Conservation (phyloP, 2,797 vertebrate genomes). For the Alectoris magna region DNA sequence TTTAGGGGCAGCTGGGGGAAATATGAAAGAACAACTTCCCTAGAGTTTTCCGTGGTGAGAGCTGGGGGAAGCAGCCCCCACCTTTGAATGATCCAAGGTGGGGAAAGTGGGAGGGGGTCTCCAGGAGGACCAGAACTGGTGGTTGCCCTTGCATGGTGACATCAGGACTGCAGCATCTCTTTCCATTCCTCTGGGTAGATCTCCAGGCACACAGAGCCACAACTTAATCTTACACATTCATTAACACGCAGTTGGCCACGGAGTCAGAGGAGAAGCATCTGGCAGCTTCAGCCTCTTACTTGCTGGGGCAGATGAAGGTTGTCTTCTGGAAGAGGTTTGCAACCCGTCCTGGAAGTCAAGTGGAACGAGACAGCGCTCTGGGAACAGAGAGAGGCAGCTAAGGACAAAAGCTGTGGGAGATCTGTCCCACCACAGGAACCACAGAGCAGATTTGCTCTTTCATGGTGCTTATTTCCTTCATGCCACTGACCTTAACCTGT, state of each 20-base stretch:
- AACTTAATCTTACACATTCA: not conserved
- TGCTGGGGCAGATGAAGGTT: not conserved
- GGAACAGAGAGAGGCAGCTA: not conserved
- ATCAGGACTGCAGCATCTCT: not conserved
- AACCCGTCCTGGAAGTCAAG: not conserved
- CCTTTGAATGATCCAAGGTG: not conserved
- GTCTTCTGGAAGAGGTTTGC: not conserved
- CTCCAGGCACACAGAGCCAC: not conserved
- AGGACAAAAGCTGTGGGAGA: not conserved
- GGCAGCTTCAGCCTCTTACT: not conserved
- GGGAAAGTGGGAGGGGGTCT: not conserved
- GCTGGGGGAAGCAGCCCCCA: accelerated
- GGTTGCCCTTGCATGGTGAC: not conserved
- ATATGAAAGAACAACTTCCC: conserved; percentile 29
- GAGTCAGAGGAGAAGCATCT: not conserved
- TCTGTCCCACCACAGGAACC: conserved; percentile 14
- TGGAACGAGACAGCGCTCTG: not conserved
- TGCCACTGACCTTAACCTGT: conserved; percentile 20
- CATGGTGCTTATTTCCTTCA: not conserved
- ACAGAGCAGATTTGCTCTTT: conserved; percentile 14
- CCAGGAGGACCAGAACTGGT: not conserved
- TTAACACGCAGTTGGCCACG: accelerated
- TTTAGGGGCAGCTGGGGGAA: conserved; percentile 15
- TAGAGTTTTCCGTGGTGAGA: not conserved
- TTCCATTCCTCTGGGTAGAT: not conserved